Evolutionary conservation across 53 echinoderm and acorn worm genomes (phyloP).

Genomic region (Temnopleurus reevesii): DNA sequence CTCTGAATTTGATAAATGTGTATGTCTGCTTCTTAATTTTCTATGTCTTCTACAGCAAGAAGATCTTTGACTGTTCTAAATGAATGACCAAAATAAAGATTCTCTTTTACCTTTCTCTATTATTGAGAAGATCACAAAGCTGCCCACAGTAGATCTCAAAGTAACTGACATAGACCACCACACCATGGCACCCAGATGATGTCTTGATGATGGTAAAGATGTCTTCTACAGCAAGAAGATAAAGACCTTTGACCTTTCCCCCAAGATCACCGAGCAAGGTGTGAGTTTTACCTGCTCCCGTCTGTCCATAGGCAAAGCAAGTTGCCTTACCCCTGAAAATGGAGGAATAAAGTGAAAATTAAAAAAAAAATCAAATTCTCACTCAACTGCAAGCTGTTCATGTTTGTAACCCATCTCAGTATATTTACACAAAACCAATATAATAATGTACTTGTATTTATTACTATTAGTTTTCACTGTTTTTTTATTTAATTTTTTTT

Average conservation of each 20-base stretch:
- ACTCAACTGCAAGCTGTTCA: too few relatives aligned
- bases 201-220: conserved; percentile 68
- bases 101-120: conserved; percentile 78
- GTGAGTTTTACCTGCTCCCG: conserved; percentile 95
- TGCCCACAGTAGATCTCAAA: conserved; percentile 99
- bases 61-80: too few relatives aligned
- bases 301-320: conserved; percentile 96
- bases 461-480: too few relatives aligned
- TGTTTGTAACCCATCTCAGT: too few relatives aligned
- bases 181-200: conserved; percentile 28
- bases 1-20: too few relatives aligned
- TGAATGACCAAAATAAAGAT: too few relatives aligned
- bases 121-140: conserved; percentile 90
- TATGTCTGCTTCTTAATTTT: too few relatives aligned
- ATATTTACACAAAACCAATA: too few relatives aligned
- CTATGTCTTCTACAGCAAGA: too few relatives aligned
- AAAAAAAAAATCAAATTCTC: not conserved
- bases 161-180: conserved; percentile 86
- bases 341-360: not conserved
- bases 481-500: too few relatives aligned
- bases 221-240: conserved; percentile 88
- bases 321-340: conserved; percentile 74
- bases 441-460: too few relatives aligned
- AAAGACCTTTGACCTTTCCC: conserved; percentile 75
- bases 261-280: conserved; percentile 79